phyloP scores from a whole-genome alignment of 1,140 invertebrate species.

The Drosophila virilis region DNA sequence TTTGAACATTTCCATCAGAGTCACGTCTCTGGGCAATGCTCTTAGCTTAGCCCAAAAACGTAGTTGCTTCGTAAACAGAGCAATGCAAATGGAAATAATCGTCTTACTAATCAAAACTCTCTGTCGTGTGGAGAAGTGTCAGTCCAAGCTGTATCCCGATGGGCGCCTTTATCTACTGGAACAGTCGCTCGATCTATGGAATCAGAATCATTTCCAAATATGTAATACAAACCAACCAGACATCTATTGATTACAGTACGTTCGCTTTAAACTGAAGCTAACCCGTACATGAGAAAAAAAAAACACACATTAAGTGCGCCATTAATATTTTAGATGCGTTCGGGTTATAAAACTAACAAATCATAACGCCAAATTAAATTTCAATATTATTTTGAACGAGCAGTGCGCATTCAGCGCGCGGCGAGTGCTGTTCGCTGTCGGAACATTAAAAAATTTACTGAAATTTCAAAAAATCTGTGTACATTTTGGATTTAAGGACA shows the following conservation, averaged over 20 bases:
- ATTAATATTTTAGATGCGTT: conserved; percentile 61
- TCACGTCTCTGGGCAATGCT: conserved; percentile 39
- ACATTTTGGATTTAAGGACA: conserved; percentile 7
- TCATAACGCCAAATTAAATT: conserved; percentile 48
- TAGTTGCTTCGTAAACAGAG: not conserved
- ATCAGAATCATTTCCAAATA: not conserved
- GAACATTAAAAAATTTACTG: conserved; percentile 16
- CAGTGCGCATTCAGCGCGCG: conserved; percentile 54
- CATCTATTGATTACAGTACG: not conserved
- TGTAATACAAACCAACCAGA: not conserved
- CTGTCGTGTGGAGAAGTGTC: no score
- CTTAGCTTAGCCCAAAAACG: conserved; percentile 14
- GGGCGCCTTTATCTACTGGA: not conserved
- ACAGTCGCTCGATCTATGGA: no score
- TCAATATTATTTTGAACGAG: conserved; percentile 43
- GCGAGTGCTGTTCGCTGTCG: conserved; percentile 55
- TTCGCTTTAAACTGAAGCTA: conserved; percentile 19
- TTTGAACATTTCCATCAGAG: conserved; percentile 32
- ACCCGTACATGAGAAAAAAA: not conserved
- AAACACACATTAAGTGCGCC: conserved; percentile 15
- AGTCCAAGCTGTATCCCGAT: not conserved
- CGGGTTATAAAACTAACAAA: conserved; percentile 54
- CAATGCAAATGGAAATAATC: not conserved
- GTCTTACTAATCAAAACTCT: no score
- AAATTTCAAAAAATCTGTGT: conserved; percentile 2